Base-by-base conservation (phyloP, 2,113 vertebrate species). In the Ranitomeya imitator region DNA sequence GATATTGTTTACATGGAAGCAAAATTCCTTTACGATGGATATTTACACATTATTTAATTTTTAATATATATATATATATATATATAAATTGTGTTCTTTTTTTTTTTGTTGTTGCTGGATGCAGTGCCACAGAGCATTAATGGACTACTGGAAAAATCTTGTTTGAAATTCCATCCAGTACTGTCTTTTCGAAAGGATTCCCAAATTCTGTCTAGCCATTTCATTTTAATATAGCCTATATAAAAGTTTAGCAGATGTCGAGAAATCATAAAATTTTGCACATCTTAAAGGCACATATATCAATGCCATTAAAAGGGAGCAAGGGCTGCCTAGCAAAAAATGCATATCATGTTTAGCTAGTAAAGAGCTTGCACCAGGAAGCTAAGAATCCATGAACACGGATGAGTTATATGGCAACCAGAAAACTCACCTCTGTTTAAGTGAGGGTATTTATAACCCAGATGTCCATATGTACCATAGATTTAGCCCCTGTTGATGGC, bases 1-100 rank as follows among this genome's bases (percentile, higher is more conserved):
- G 91, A 92, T 93, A 93, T 92, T 93, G 96, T 96, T 96, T 95
- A 96, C 95, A 94, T 90, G 91, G 89, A 91, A 93, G 90, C 91
- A 91, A 85, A 92, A 92, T 92, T 91, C 91, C 87, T 93, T 92
- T 83, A 71, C 89, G 91, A 91, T 91, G 93, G 93, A 95, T 91
- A 93, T 92, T 93, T 93, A 93, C 85, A 89, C 88, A 90, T 93
- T 94, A 95, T 94, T 94, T 93, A 96, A 95, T 93, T 94, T 93
- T 92, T 93, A 92, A 93, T 93, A 91, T 92, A 92, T 93, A 87
- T 18, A 91, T 93, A 90, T 93, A 87, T 18, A n/a, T n/a, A n/a
- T n/a, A n/a, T n/a, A n/a, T n/a, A 91, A 93, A 90, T 92, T 85
- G 63, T 83, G 51, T 14, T 80, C 37, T 61, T 91, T 87, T 90